phyloP scores from a whole-genome alignment of 2,888 invertebrate genomes.

The Cheilosia soror region DNA sequence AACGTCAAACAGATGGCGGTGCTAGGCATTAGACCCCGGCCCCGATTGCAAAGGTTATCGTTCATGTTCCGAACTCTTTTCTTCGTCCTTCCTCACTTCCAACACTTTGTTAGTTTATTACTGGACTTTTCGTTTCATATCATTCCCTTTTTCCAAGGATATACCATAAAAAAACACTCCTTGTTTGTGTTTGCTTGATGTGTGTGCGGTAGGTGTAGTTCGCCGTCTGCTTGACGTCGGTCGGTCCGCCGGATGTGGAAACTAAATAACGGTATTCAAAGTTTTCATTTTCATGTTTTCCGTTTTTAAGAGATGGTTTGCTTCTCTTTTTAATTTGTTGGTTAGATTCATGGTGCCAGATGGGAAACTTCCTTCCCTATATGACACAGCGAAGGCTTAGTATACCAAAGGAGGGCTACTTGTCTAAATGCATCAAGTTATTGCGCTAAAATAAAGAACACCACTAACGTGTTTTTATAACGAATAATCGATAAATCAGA shows the following conservation, averaged over 20 bases:
- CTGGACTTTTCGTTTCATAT: conserved; percentile 64
- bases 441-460: background rate
- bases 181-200: conserved; percentile 20
- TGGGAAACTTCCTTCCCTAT: conserved; percentile 31
- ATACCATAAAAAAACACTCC: background rate
- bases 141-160: conserved; percentile 38
- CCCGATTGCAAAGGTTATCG: conserved; percentile 58
- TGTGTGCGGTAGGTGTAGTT: conserved; percentile 32
- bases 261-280: conserved; percentile 66
- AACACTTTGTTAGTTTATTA: conserved; percentile 53
- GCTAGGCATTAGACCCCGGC: conserved; percentile 30
- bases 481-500: no score
- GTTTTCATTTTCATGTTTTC: conserved; percentile 66
- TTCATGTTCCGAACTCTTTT: conserved; percentile 39
- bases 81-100: conserved; percentile 17
- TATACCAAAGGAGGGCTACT: conserved; percentile 11
- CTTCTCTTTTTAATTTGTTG: conserved; percentile 56
- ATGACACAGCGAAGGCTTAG: background rate
- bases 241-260: conserved; percentile 45
- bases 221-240: conserved; percentile 65
- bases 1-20: conserved; percentile 53
- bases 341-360: conserved; percentile 48
- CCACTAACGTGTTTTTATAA: no score
- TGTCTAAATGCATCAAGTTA: conserved; percentile 37
- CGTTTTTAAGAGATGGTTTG: conserved; percentile 35